A percentile compares a stretch with the other conserved stretches of the same genome.
These are phyloP conservation scores for Scytalopus superciliaris DNA, from an alignment of 2,113 vertebrate species.

Conservation along the genomic window DNA sequence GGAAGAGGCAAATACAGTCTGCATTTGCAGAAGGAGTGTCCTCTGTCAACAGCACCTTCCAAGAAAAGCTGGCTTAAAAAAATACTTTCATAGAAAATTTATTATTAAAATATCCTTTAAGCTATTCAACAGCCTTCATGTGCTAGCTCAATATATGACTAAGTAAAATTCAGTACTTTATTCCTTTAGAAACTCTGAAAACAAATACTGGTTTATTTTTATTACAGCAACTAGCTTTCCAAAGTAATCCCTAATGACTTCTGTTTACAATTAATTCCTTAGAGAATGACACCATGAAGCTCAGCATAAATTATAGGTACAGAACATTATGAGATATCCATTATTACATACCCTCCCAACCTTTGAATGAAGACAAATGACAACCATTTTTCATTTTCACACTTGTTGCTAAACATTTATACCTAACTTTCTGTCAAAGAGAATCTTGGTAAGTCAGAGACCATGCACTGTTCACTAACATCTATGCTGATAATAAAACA, in stretches of 20 bases:
- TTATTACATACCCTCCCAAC: background rate
- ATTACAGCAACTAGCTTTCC: background rate
- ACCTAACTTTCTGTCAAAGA: background rate
- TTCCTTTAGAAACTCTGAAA: background rate
- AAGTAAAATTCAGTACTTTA: background rate
- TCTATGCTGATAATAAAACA: background rate
- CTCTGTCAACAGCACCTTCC: background rate
- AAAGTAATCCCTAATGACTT: background rate
- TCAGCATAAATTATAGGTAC: background rate
- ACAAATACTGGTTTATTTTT: background rate
- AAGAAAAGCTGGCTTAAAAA: background rate
- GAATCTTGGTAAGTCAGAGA: background rate
- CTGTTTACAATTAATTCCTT: background rate
- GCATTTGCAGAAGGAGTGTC: background rate
- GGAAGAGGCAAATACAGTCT: background rate
- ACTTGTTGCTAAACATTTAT: background rate
- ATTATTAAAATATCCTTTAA: background rate
- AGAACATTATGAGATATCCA: background rate
- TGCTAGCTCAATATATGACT: background rate
- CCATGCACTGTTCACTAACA: background rate
- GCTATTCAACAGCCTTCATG: background rate
- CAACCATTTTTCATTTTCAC: background rate
- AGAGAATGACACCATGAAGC: background rate
- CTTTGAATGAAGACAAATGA: background rate
- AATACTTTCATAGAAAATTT: background rate